A percentile compares a stretch with the other conserved stretches of the same genome.
Evolutionary conservation across 1,140 invertebrate genomes (phyloP).

Genomic region (Hylyphantes graminicola): DNA sequence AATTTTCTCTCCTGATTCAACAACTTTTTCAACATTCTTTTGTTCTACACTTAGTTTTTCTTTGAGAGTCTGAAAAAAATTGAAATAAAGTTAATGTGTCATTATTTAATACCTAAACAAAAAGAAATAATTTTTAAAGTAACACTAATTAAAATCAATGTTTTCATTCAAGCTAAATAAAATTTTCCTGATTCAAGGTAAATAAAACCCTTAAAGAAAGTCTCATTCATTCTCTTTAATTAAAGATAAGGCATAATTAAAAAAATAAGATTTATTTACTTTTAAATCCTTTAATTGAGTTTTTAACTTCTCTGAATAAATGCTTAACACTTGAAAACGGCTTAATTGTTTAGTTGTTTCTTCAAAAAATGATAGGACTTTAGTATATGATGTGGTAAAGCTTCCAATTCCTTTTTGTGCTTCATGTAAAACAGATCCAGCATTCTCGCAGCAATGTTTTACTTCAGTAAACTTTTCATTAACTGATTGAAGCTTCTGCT

Average conservation of each 20-base stretch:
- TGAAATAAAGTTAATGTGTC: constrained; percentile 1
- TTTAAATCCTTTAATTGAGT: constrained; percentile 92
- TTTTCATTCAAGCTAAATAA: too few relatives aligned
- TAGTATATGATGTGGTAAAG: constrained; percentile 89
- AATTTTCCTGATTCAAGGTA: too few relatives aligned
- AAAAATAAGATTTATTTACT: constrained; percentile 70
- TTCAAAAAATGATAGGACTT: constrained; percentile 92
- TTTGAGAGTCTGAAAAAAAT: constrained; percentile 46
- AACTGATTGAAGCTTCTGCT: constrained; percentile 86
- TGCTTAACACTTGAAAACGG: constrained; percentile 83
- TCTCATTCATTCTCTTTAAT: too few relatives aligned
- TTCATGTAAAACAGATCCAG: constrained; percentile 80
- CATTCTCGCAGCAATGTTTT: constrained; percentile 83
- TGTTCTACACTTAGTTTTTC: constrained; percentile 27
- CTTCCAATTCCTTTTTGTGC: constrained; percentile 85
- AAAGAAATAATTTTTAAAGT: too few relatives aligned
- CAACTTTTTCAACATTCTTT: constrained; percentile 17
- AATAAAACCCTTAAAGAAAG: too few relatives aligned
- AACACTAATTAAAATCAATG: too few relatives aligned
- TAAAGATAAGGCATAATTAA: too few relatives aligned
- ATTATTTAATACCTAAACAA: not conserved
- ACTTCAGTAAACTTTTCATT: constrained; percentile 84
- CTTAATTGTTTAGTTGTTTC: constrained; percentile 82
- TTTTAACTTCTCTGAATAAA: constrained; percentile 88
- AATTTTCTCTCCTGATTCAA: constrained; percentile 81